Conservation (phyloP, 2,888 invertebrate genomes). For the Lycophotia porphyrea region DNA sequence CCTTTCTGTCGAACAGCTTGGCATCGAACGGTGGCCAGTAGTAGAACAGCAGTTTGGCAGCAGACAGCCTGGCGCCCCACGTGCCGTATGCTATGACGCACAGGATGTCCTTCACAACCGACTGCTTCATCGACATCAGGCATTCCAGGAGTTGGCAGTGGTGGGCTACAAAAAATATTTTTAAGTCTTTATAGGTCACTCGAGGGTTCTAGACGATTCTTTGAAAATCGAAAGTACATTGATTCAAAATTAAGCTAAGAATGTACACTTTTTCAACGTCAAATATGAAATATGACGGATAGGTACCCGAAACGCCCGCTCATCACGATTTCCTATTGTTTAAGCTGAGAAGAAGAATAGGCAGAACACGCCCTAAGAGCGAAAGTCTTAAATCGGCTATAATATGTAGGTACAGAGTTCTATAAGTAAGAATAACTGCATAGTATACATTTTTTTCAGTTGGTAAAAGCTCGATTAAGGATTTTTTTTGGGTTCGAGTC, state of each 20-base stretch:
- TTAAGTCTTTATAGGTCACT: neutral
- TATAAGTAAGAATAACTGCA: too few species aligned
- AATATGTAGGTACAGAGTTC: too few species aligned
- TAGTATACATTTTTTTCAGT: too few species aligned
- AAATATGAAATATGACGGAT: neutral
- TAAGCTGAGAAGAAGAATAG: neutral
- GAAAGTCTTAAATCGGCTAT: neutral
- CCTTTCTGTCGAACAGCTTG: constrained; percentile 96
- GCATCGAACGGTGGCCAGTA: constrained; percentile 99
- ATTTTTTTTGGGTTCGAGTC: too few species aligned
- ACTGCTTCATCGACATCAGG: constrained; percentile 97
- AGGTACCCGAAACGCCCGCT: neutral
- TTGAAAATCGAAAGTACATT: neutral
- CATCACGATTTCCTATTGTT: neutral
- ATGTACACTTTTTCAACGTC: neutral
- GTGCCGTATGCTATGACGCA: constrained; percentile 99
- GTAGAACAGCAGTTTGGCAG: constrained; percentile 98
- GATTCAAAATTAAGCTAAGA: neutral
- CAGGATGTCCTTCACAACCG: constrained; percentile 97
- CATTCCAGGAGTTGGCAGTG: constrained; percentile 99
- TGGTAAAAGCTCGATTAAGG: too few species aligned
- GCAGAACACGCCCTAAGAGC: neutral
- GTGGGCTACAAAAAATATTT: constrained; percentile 91
- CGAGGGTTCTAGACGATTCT: neutral
- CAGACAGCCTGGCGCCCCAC: constrained; percentile 97